Conservation (phyloP, 1,140 invertebrate species). For the Hydropsyche tenuis region DNA sequence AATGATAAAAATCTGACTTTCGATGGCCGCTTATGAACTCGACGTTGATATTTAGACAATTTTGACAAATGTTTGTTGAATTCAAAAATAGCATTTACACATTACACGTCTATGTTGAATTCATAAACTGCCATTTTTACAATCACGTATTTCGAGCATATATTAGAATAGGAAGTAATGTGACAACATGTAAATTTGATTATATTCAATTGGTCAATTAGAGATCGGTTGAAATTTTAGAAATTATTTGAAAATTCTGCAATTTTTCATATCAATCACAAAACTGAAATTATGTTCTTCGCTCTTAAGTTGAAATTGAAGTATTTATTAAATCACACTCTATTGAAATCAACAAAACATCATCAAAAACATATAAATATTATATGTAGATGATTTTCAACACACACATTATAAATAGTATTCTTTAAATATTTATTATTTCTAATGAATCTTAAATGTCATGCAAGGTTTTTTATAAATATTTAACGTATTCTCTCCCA, state of each 20-base stretch:
- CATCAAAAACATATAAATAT: constrained; percentile 22
- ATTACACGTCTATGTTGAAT: too few species aligned
- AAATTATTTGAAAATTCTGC: too few species aligned
- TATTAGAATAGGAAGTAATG: constrained; percentile 1
- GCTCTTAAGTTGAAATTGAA: background rate
- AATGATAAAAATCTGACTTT: constrained; percentile 9
- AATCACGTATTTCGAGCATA: background rate
- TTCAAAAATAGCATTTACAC: too few species aligned
- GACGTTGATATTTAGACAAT: background rate
- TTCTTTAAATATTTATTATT: background rate
- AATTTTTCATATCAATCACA: too few species aligned
- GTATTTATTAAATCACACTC: background rate
- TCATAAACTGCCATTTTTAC: background rate
- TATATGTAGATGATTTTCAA: constrained; percentile 23
- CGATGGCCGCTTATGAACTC: background rate
- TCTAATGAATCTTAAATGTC: constrained; percentile 3
- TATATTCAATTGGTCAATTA: constrained; percentile 5
- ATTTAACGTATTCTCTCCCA: too few species aligned
- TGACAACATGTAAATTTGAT: constrained; percentile 10
- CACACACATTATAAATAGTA: background rate
- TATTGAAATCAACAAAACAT: constrained; percentile 10
- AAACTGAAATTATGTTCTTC: too few species aligned
- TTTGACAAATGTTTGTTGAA: too few species aligned
- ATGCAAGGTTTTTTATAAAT: background rate
- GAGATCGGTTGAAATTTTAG: background rate